Percentiles rank a stretch among this genome's conserved stretches.
These are phyloP conservation scores for Leptobrachium leishanense DNA, from an alignment of 2,113 vertebrate genomes.

Conservation along the genomic window DNA sequence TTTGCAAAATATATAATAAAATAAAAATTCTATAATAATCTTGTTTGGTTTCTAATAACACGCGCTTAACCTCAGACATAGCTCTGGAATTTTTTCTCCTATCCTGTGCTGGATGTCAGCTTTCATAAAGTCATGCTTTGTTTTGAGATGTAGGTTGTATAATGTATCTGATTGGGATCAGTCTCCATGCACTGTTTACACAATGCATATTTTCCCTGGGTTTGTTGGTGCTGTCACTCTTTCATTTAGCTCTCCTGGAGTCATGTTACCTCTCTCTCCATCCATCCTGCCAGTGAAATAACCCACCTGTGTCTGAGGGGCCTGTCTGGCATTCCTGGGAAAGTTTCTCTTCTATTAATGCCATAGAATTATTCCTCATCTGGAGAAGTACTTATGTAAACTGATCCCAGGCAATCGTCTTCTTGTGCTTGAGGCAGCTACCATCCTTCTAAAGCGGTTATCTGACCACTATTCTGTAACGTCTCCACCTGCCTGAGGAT, in stretches of 20 bases:
- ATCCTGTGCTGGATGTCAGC: slow-evolving; percentile 28
- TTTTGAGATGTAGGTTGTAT: neutral
- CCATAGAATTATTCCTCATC: slow-evolving; percentile 87
- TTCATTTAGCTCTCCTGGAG: slow-evolving; percentile 58
- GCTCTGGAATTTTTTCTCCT: slow-evolving; percentile 22
- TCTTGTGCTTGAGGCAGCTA: slow-evolving; percentile 61
- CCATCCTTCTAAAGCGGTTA: slow-evolving; percentile 57
- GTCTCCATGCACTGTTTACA: slow-evolving; percentile 76
- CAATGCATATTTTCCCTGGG: slow-evolving; percentile 74
- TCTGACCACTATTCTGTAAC: neutral
- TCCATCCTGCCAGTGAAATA: slow-evolving; percentile 80
- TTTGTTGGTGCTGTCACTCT: slow-evolving; percentile 82
- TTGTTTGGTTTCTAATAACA: slow-evolving; percentile 5
- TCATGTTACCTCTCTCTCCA: slow-evolving; percentile 63
- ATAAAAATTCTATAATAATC: too few relatives aligned
- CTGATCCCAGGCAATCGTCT: slow-evolving; percentile 61
- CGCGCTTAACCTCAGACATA: neutral
- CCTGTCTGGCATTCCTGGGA: slow-evolving; percentile 78
- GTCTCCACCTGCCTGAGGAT: neutral
- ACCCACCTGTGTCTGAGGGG: slow-evolving; percentile 85
- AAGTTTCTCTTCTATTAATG: slow-evolving; percentile 92
- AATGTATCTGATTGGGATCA: slow-evolving; percentile 37
- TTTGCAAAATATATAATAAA: too few relatives aligned
- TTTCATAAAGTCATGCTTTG: slow-evolving; percentile 38
- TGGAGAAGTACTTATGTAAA: slow-evolving; percentile 88